These are phyloP conservation scores for Esox masquinongy DNA, from an alignment of 2,797 vertebrate genomes.

Conservation along the genomic window DNA sequence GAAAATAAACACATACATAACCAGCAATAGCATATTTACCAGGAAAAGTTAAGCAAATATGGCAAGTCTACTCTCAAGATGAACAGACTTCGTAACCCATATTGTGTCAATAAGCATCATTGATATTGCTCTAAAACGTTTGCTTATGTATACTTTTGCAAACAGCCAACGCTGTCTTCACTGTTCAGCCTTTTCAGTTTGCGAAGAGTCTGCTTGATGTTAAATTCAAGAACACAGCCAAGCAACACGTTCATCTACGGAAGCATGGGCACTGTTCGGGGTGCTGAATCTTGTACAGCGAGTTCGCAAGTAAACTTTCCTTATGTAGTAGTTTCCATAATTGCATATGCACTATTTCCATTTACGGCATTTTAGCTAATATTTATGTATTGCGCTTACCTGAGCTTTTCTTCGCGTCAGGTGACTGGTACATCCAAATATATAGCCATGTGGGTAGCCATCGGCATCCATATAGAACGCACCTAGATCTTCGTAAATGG, in stretches of 20 bases:
- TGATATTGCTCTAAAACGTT: not conserved
- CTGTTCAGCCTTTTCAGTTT: too few relatives aligned
- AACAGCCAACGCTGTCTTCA: not conserved
- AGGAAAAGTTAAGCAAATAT: not conserved
- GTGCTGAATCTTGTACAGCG: conserved; percentile 21
- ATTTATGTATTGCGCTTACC: conserved; percentile 57
- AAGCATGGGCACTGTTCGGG: conserved; percentile 25
- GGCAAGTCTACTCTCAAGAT: not conserved
- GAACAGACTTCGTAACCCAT: not conserved
- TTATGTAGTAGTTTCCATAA: not conserved
- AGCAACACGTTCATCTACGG: not conserved
- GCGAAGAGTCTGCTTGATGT: not conserved
- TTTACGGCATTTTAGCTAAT: not conserved
- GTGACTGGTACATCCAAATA: conserved; percentile 83
- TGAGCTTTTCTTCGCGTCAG: conserved; percentile 77
- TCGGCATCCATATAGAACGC: conserved; percentile 79
- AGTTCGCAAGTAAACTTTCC: not conserved
- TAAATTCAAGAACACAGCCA: not conserved
- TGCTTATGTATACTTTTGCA: not conserved
- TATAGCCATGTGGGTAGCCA: conserved; percentile 47
- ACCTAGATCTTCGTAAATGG: conserved; percentile 73
- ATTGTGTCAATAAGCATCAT: not conserved
- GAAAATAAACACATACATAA: too few relatives aligned
- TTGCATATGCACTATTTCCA: not conserved
- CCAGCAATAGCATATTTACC: too few relatives aligned